Evolutionary conservation across 2,888 invertebrate species (phyloP).

Genomic region (Caenorhabditis sp.): DNA sequence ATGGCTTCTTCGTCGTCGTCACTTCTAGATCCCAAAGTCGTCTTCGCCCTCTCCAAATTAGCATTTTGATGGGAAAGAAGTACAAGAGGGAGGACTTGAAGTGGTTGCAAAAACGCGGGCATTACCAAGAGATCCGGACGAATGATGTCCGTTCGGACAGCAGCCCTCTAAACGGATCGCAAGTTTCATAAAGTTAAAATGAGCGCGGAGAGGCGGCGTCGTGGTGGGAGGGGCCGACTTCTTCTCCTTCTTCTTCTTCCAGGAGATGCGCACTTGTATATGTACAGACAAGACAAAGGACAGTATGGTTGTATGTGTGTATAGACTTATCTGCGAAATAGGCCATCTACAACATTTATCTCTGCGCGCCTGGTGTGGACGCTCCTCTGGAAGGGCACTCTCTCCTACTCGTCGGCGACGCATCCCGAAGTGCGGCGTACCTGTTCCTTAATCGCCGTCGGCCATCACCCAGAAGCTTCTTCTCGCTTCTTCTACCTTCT

Average conservation of each 20-base stretch:
- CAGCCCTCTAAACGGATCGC: slow-evolving; percentile 31
- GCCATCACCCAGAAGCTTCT: slow-evolving; percentile 49
- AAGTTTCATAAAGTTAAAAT: slow-evolving; percentile 59
- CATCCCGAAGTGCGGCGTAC: slow-evolving; percentile 55
- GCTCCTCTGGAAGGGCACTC: slow-evolving; percentile 44
- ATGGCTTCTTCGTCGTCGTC: neutral
- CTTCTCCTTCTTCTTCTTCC: slow-evolving; percentile 50
- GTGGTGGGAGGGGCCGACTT: slow-evolving; percentile 8
- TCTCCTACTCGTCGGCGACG: slow-evolving; percentile 36
- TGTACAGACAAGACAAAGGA: slow-evolving; percentile 53
- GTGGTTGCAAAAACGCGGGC: slow-evolving; percentile 20
- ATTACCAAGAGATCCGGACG: slow-evolving; percentile 21
- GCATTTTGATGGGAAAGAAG: slow-evolving; percentile 50
- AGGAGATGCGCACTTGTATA: slow-evolving; percentile 52
- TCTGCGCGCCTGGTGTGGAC: slow-evolving; percentile 44
- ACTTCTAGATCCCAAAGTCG: neutral
- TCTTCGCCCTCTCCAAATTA: slow-evolving; percentile 20
- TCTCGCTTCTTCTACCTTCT: slow-evolving; percentile 4
- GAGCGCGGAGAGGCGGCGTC: slow-evolving; percentile 26
- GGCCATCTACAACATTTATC: slow-evolving; percentile 63
- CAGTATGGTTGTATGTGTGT: slow-evolving; percentile 47
- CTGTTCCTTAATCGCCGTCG: slow-evolving; percentile 58
- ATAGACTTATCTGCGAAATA: slow-evolving; percentile 60
- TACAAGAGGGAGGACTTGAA: slow-evolving; percentile 35
- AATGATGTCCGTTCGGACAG: slow-evolving; percentile 1